phyloP scores from a whole-genome alignment of 2,888 invertebrate genomes.

The Ectemnius continuus region DNA sequence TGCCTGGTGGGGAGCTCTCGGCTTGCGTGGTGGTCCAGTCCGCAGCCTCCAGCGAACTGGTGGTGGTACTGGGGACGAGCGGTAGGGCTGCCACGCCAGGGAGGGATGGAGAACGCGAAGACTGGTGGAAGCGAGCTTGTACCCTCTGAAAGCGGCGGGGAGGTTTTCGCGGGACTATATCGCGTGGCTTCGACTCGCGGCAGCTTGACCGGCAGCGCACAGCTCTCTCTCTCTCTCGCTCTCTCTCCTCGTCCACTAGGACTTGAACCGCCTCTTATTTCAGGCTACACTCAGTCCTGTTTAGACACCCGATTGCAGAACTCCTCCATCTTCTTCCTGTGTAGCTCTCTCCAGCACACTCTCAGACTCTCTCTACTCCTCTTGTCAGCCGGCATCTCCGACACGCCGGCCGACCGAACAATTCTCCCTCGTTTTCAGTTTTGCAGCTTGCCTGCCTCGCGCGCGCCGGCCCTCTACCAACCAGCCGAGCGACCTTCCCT shows the following conservation, averaged over 20 bases:
- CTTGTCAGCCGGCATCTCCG: too few species aligned
- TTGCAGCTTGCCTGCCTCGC: too few species aligned
- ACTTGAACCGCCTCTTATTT: constrained; percentile 58
- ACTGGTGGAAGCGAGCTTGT: constrained; percentile 51
- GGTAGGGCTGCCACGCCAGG: constrained; percentile 33
- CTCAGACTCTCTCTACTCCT: too few species aligned
- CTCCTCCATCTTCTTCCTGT: constrained; percentile 46
- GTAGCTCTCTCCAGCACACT: too few species aligned
- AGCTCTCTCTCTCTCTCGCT: too few species aligned
- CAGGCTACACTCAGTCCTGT: constrained; percentile 56
- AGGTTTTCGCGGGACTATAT: constrained; percentile 61
- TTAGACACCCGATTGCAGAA: constrained; percentile 49
- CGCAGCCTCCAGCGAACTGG: constrained; percentile 74
- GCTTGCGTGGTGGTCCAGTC: constrained; percentile 76
- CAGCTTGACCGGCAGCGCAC: constrained; percentile 57
- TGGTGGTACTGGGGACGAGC: constrained; percentile 49
- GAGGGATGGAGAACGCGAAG: constrained; percentile 43
- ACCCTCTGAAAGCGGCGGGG: constrained; percentile 41
- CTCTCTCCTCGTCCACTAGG: constrained; percentile 50
- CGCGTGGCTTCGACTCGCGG: constrained; percentile 68
- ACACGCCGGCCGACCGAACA: too few species aligned
- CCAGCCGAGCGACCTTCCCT: too few species aligned
- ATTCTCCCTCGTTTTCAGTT: too few species aligned
- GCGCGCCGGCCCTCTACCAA: too few species aligned
- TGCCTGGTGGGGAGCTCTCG: constrained; percentile 56